Evolutionary conservation across 2,888 invertebrate genomes (phyloP).

Genomic region (Acanthosepion pharaonis): DNA sequence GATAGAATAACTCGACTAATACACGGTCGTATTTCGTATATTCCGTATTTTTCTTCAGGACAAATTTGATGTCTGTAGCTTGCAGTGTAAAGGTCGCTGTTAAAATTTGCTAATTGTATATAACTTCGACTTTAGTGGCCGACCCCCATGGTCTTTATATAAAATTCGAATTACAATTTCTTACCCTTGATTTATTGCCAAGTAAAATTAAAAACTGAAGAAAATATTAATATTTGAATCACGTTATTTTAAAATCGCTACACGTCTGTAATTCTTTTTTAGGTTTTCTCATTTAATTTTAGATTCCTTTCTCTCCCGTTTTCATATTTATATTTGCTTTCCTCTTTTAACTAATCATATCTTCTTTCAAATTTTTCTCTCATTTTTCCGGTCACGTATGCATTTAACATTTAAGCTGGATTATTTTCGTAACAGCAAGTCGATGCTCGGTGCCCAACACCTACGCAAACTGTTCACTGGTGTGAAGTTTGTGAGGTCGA

Average conservation of each 20-base stretch:
- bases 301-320: background rate
- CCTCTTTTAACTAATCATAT: background rate
- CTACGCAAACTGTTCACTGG: background rate
- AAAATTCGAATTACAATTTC: background rate
- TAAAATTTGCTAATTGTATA: background rate
- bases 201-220: background rate
- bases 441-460: background rate
- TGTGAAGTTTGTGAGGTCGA: constrained; percentile 6
- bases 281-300: background rate
- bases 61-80: no score
- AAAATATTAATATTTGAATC: background rate
- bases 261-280: background rate
- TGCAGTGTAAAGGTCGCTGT: background rate
- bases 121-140: background rate
- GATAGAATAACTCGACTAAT: no score
- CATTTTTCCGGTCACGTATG: constrained; percentile 4
- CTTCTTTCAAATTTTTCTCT: background rate
- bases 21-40: no score
- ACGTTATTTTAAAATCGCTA: background rate
- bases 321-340: background rate
- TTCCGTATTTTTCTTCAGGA: no score
- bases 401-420: background rate
- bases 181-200: constrained; percentile 7
- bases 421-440: background rate
- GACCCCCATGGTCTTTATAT: background rate